Evolutionary conservation across 2,113 vertebrate species (phyloP).

Genomic region (Crotalus tigris): DNA sequence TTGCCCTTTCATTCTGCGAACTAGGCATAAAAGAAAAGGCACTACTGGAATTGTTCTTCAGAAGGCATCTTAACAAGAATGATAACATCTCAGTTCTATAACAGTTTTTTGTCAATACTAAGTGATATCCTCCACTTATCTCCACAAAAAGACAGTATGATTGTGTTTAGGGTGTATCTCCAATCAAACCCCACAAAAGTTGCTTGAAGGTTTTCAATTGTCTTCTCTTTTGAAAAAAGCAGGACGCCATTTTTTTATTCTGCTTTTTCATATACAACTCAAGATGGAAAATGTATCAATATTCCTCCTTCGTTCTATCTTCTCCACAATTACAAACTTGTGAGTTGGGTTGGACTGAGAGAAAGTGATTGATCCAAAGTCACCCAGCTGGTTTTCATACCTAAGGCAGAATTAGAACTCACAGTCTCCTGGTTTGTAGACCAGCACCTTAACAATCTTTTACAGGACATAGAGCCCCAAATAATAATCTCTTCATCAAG

Average conservation of each 20-base stretch:
- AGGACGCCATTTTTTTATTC: neutral
- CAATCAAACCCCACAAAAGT: neutral
- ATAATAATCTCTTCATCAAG: neutral
- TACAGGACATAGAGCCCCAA: neutral
- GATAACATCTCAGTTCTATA: neutral
- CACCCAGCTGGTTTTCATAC: neutral
- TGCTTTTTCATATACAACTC: neutral
- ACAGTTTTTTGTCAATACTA: neutral
- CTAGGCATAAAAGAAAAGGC: neutral
- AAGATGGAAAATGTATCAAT: neutral
- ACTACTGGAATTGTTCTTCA: neutral
- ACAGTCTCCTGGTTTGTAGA: neutral
- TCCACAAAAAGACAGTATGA: neutral
- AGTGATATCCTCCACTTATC: neutral
- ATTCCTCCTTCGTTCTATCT: neutral
- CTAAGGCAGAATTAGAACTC: neutral
- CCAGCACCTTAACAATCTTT: neutral
- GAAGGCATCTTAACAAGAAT: too few relatives aligned
- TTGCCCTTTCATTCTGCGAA: neutral
- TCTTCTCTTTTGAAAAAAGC: neutral
- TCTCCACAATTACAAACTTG: neutral
- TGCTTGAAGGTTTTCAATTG: neutral
- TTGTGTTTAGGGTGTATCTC: neutral
- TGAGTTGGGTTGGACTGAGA: neutral
- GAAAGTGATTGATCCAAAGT: neutral